These are phyloP conservation scores for Mamestra brassicae DNA, from an alignment of 2,888 invertebrate genomes.

Conservation along the genomic window DNA sequence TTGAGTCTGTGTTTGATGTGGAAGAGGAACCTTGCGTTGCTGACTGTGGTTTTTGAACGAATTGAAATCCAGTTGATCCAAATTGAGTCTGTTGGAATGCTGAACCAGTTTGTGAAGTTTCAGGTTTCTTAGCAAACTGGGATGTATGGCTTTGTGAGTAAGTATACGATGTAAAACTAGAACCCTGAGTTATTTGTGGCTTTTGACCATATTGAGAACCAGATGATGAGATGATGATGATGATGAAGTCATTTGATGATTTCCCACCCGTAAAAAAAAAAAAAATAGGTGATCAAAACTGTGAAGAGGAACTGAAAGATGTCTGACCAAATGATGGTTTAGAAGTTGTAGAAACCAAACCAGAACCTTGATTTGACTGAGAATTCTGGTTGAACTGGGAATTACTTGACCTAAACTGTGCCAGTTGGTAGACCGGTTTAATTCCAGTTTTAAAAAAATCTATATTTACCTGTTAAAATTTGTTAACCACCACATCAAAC, in stretches of 20 bases:
- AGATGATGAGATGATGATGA: no score
- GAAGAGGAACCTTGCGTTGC: slow-evolving; percentile 28
- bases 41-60: slow-evolving; percentile 26
- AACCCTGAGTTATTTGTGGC: no score
- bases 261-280: no score
- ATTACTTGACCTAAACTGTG: slow-evolving; percentile 1
- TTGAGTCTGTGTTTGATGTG: slow-evolving; percentile 26
- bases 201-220: no score
- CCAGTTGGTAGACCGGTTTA: neutral
- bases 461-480: no score
- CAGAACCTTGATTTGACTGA: slow-evolving; percentile 9
- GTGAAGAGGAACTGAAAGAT: slow-evolving; percentile 32
- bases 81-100: slow-evolving; percentile 46
- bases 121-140: neutral
- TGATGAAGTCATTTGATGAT: no score
- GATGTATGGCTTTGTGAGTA: slow-evolving; percentile 24
- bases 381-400: slow-evolving; percentile 22
- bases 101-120: slow-evolving; percentile 20
- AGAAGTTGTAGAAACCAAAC: neutral
- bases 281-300: neutral
- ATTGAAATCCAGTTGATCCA: slow-evolving; percentile 14
- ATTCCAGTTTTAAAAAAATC: neutral
- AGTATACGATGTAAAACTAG: slow-evolving; percentile 10
- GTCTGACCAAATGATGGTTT: slow-evolving; percentile 30
- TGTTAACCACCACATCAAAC: neutral